These are phyloP conservation scores for Sinotaia quadrata DNA, from an alignment of 2,888 invertebrate species.

Conservation along the genomic window DNA sequence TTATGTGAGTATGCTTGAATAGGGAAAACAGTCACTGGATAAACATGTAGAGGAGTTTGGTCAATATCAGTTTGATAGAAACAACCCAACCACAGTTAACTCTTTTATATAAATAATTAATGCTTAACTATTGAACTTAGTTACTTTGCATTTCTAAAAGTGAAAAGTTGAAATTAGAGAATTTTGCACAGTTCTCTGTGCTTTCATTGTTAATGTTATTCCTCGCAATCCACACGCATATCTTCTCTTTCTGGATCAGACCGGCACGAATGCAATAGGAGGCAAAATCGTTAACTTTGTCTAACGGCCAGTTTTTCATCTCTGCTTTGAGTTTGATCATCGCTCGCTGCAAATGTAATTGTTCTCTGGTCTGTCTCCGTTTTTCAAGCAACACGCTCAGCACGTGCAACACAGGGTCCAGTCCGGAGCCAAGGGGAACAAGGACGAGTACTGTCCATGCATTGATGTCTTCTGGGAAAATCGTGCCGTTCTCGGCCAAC, in stretches of 20 bases:
- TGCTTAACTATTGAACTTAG: too few relatives aligned
- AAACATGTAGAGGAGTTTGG: too few relatives aligned
- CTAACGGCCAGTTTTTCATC: neutral
- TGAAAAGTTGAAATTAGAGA: too few relatives aligned
- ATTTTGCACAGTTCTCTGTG: too few relatives aligned
- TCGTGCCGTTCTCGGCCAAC: slow-evolving; percentile 19
- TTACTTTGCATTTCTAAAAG: too few relatives aligned
- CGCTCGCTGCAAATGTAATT: slow-evolving; percentile 1
- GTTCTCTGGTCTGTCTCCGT: neutral
- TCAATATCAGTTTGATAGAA: too few relatives aligned
- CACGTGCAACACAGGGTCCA: slow-evolving; percentile 70
- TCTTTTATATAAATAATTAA: too few relatives aligned
- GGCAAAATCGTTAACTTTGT: slow-evolving; percentile 9
- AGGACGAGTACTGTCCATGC: slow-evolving; percentile 68
- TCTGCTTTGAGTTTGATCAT: slow-evolving; percentile 4
- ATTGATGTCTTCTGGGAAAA: slow-evolving; percentile 31
- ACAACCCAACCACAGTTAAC: too few relatives aligned
- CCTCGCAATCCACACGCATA: neutral
- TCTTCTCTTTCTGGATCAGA: neutral
- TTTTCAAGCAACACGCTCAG: slow-evolving; percentile 26
- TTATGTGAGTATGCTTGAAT: too few relatives aligned
- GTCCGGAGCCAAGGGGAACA: too few relatives aligned
- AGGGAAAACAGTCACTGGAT: too few relatives aligned
- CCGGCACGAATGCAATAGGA: neutral
- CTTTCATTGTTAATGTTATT: too few relatives aligned